phyloP scores from a whole-genome alignment of 2,113 vertebrate species.

The Petromus typicus region DNA sequence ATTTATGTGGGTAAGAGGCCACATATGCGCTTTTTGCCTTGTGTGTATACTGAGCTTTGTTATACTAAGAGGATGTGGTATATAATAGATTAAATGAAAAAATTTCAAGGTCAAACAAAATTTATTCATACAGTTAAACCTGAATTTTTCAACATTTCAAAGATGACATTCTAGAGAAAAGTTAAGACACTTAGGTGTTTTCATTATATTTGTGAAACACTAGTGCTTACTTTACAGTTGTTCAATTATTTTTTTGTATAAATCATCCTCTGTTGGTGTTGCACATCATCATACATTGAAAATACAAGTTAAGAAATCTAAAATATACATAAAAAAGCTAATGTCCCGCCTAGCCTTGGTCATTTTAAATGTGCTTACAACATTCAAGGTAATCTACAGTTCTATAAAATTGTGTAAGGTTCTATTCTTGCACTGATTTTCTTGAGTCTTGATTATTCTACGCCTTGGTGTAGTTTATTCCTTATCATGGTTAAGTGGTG shows the following conservation, averaged over 20 bases:
- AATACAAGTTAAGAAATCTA: background rate
- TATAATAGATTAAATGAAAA: background rate
- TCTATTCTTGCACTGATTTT: too few species aligned
- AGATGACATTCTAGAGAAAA: background rate
- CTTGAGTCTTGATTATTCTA: too few species aligned
- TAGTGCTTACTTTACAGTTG: background rate
- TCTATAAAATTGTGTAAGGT: background rate
- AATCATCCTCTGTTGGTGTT: background rate
- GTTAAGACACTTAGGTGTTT: slow-evolving; percentile 41
- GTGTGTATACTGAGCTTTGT: slow-evolving; percentile 25
- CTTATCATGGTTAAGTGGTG: too few species aligned
- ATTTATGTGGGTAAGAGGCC: slow-evolving; percentile 17
- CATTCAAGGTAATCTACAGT: background rate
- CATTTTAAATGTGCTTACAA: background rate
- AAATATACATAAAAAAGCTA: background rate
- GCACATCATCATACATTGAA: background rate
- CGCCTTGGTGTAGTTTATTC: too few species aligned
- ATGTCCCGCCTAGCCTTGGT: too few species aligned
- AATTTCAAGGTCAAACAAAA: slow-evolving; percentile 55
- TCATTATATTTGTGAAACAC: slow-evolving; percentile 22
- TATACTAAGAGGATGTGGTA: slow-evolving; percentile 40
- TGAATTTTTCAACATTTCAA: slow-evolving; percentile 34
- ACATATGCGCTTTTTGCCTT: slow-evolving; percentile 23
- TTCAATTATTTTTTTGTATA: background rate
- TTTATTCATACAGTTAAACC: slow-evolving; percentile 59